These are phyloP conservation scores for Megaceryle torquata DNA, from an alignment of 2,113 vertebrate genomes.

Conservation along the genomic window DNA sequence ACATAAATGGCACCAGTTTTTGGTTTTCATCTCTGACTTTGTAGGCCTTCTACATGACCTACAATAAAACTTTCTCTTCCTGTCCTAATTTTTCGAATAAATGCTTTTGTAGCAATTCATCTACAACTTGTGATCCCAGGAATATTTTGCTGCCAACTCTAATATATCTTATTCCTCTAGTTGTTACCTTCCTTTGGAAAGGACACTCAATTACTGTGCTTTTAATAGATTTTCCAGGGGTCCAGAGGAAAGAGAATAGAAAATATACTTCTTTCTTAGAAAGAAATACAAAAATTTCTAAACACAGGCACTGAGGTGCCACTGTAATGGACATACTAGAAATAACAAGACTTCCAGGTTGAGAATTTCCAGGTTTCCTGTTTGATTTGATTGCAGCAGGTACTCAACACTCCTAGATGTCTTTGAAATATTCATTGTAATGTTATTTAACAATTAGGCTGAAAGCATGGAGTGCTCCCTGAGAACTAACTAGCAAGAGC, in stretches of 20 bases:
- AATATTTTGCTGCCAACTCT: neutral
- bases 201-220: neutral
- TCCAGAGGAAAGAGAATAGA: neutral
- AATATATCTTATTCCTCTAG: neutral
- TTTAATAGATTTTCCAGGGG: neutral
- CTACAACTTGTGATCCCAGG: neutral
- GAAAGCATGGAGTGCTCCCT: neutral
- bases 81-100: neutral
- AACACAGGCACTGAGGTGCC: neutral
- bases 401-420: neutral
- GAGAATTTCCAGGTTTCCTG: neutral
- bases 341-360: neutral
- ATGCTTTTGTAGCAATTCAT: neutral
- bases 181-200: neutral
- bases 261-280: neutral
- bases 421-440: slow-evolving; percentile 23
- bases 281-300: neutral
- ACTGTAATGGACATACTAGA: neutral
- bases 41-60: neutral
- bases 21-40: neutral
- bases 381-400: neutral
- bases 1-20: neutral
- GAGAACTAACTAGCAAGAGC: neutral
- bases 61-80: neutral
- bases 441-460: slow-evolving; percentile 12